Percentiles rank a stretch among this genome's conserved stretches.
These are phyloP conservation scores for Apamea anceps DNA, from an alignment of 2,888 invertebrate genomes.

Conservation along the genomic window DNA sequence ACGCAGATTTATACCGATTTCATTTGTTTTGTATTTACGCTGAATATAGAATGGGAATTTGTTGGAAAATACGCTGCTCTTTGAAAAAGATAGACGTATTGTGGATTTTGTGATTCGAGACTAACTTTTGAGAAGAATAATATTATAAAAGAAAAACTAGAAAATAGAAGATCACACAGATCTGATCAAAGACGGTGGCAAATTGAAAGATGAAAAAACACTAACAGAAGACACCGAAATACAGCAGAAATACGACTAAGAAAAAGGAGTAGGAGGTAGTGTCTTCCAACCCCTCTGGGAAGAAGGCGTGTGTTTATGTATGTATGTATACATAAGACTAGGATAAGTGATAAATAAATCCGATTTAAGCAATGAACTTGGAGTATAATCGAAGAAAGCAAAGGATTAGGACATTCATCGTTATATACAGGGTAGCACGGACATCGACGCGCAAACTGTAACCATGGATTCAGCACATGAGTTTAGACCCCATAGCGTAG, in stretches of 20 bases:
- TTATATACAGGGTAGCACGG: neutral
- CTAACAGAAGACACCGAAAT: neutral
- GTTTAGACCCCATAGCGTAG: too few species aligned
- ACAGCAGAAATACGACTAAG: neutral
- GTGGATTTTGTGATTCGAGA: neutral
- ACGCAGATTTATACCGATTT: slow-evolving; percentile 59
- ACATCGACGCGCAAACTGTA: too few species aligned
- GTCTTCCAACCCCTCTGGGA: neutral
- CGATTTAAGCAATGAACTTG: neutral
- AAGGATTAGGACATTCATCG: neutral
- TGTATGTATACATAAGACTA: too few species aligned
- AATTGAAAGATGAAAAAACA: neutral
- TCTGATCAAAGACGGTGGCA: too few species aligned
- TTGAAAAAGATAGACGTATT: neutral
- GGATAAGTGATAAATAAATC: neutral
- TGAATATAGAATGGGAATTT: slow-evolving; percentile 44
- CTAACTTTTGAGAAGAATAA: neutral
- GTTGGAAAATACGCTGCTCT: slow-evolving; percentile 2
- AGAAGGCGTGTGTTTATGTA: neutral
- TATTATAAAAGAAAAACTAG: neutral
- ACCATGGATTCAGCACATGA: too few species aligned
- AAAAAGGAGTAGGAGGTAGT: neutral
- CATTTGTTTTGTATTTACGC: slow-evolving; percentile 53
- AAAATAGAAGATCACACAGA: neutral
- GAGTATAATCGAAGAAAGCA: neutral